Evolutionary conservation across 1,140 invertebrate species (phyloP), one percentile per base, ranked within the genome.

Genomic region (Anastrepha obliqua): DNA sequence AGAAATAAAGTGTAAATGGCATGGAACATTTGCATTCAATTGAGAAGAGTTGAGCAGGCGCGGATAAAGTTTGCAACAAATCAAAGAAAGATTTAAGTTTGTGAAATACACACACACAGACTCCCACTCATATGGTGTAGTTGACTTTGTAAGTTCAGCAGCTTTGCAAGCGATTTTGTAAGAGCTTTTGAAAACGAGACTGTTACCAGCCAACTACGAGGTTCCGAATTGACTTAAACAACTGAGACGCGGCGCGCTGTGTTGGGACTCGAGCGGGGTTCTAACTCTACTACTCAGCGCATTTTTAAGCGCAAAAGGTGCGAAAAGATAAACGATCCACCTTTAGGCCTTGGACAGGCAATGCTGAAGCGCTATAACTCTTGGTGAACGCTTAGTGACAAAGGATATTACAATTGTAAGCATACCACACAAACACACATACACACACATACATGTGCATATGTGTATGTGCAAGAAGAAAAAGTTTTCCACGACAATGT

Each of bases 81-180:
- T 81, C 74, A 81, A 81, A 81, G 47, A n/a, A 81, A 81, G 47
- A 81, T 81, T 55, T 81, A 81, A 81, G 74, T 81, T 81, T 51
- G 74, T 81, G 6, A 9, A 81, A 51, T 13, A 70, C 17, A 51
- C 11, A 62, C 20, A 67, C 29, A 39, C 29, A 39, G 8, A 15
- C 17, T 13, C 17, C 9, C 17, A 15, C 17, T 13, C 74, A 58
- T 29, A 55, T 51, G 74, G 17, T 55, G 44, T 17, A 81, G 42
- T 55, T 81, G 74, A 55, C 51, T 81, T 81, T 29, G 47, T 20
- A 6, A 81, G 47, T 81, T 81, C 74, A 55, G 17, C n/a, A 81
- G 74, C 47, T 55, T 81, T 51, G 47, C 20, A 81, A 81, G n/a
- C n/a, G 74, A 81, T 81, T 51, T 15, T 6, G n/a, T 55, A 3